A percentile compares a stretch with the other conserved stretches of the same genome.
Conservation (phyloP, 2,888 invertebrate species). For the Oxystoma pomonae region DNA sequence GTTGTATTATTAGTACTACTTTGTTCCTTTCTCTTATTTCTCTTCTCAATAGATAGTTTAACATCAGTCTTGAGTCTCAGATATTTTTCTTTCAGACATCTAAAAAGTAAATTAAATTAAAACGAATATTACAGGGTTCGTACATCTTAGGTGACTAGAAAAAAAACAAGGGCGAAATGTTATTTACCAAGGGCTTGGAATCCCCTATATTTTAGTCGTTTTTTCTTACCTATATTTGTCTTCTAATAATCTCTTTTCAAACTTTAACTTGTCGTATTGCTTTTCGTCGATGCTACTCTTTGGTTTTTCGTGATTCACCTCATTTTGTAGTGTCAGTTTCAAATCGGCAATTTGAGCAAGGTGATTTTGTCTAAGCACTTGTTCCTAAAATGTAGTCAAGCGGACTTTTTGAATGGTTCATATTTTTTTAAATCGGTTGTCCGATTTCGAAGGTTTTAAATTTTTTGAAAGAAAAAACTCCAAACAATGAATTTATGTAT, state of each 20-base stretch:
- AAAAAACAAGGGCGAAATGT: no score
- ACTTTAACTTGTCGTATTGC: conserved; percentile 61
- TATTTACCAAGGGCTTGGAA: neutral
- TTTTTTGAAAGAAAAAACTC: no score
- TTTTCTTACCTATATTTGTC: conserved; percentile 70
- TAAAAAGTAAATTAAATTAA: neutral
- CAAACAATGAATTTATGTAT: no score
- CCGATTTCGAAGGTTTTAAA: no score
- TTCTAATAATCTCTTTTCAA: conserved; percentile 66
- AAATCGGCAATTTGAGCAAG: conserved; percentile 62
- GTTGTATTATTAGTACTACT: conserved; percentile 50
- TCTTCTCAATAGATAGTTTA: conserved; percentile 69
- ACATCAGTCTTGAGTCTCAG: conserved; percentile 71
- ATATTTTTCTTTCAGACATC: conserved; percentile 23
- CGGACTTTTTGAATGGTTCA: no score
- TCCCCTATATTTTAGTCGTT: neutral
- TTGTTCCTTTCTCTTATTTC: conserved; percentile 61
- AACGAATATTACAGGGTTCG: no score
- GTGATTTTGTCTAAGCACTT: conserved; percentile 63
- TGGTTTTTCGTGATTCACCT: conserved; percentile 46
- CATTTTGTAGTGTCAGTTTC: conserved; percentile 54
- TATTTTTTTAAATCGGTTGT: no score
- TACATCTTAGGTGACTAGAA: no score
- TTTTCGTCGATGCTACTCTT: conserved; percentile 35
- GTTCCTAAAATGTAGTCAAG: conserved; percentile 65